phyloP scores from a whole-genome alignment of 1,140 invertebrate species.

The Brachionus plicatilis region DNA sequence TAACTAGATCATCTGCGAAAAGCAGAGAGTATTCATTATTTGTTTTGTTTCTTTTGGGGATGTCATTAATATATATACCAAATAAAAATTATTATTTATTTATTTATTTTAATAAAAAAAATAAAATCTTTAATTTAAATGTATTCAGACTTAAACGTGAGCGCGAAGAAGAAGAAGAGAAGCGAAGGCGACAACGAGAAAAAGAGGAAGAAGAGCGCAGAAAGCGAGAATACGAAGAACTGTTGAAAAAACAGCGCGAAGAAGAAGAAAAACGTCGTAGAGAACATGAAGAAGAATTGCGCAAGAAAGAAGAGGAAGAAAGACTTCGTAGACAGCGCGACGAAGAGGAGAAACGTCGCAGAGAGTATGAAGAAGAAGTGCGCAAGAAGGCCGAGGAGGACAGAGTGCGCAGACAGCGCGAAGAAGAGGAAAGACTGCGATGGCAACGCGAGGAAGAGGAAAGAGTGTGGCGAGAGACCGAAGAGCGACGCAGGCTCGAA shows the following conservation, averaged over 20 bases:
- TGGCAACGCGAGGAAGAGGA: not conserved
- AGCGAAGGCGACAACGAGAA: not conserved
- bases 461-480: not conserved
- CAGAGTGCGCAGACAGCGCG: not conserved
- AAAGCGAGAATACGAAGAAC: not conserved
- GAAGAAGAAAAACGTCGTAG: constrained; percentile 40
- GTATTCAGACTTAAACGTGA: not conserved
- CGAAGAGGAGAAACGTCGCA: not conserved
- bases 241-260: not conserved
- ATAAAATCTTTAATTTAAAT: too few species aligned
- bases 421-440: not conserved
- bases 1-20: too few species aligned
- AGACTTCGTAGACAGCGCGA: not conserved
- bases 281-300: constrained; percentile 43
- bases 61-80: too few species aligned
- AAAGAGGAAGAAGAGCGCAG: not conserved
- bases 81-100: too few species aligned
- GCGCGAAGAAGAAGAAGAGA: constrained; percentile 29
- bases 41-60: too few species aligned
- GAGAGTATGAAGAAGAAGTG: too few species aligned
- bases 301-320: constrained; percentile 43
- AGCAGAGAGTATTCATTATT: too few species aligned
- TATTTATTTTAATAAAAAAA: too few species aligned
- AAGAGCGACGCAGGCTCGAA: not conserved
- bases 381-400: too few species aligned